Evolutionary conservation across 2,113 vertebrate species (phyloP).

Genomic region (Brachionichthys hirsutus): DNA sequence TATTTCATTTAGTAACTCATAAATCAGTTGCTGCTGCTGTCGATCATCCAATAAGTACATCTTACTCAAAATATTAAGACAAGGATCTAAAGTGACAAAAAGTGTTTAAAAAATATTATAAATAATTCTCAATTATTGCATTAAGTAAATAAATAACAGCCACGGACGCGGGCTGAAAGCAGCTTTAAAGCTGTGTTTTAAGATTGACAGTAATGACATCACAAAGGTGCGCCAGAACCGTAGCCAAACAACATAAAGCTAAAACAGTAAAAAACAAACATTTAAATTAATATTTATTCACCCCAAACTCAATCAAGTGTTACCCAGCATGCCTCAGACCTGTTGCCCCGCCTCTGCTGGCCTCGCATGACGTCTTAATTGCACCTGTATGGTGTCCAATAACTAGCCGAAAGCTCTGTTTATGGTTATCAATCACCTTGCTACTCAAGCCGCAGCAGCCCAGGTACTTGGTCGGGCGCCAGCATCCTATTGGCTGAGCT

Average conservation of each 20-base stretch:
- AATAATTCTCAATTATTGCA: no score
- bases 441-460: conserved; percentile 68
- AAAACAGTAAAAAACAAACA: conserved; percentile 4
- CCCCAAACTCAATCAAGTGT: conserved; percentile 12
- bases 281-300: conserved; percentile 32
- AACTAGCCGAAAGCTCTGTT: conserved; percentile 72
- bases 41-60: no score
- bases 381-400: conserved; percentile 77
- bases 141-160: conserved; percentile 7
- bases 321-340: conserved; percentile 15
- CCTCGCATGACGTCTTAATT: conserved; percentile 63
- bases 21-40: no score
- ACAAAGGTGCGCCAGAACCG: no score
- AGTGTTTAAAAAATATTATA: no score
- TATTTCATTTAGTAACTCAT: no score
- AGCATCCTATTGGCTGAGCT: conserved; percentile 74
- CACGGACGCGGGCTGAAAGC: conserved; percentile 11
- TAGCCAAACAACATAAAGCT: neutral
- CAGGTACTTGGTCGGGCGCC: conserved; percentile 73
- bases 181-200: conserved; percentile 6
- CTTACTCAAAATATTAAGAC: no score
- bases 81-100: no score
- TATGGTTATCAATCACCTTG: conserved; percentile 75
- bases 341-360: conserved; percentile 17
- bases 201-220: no score